Evolutionary conservation across 2,113 vertebrate species (phyloP), one percentile per base, ranked within the genome.

Genomic region (Tilapia sparmanii): DNA sequence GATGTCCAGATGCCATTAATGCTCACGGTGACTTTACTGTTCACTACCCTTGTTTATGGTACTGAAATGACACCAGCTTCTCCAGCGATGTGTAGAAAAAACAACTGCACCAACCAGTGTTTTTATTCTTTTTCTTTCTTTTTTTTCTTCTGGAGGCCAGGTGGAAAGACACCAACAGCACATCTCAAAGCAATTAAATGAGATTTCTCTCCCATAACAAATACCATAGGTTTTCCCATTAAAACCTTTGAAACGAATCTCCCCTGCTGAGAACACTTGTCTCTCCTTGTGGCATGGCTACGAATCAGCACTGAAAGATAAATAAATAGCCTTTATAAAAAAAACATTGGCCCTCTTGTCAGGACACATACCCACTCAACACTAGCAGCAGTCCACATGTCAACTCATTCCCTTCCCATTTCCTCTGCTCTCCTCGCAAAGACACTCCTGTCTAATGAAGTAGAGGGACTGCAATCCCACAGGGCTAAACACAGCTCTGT

Each of bases 241-340:
- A 90, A 92, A 94, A 91, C 84, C 91, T 89, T 88, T 91, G 57
- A 86, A 91, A 90, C 92, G 89, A 86, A 93, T 94, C 93, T 90
- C 15, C 57, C 86, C 83, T 6, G 13, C 90, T 80, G 93, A 93
- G 94, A 91, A 91, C 90, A 91, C 94, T 95, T 91, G 94, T 96
- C 95, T 94, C 87, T 91, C 89, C 92, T 89, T 11, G 68, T 94
- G 92, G 92, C 93, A 92, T 47, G 90, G 90, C 92, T n/a, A 78
- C 61, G 95, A 95, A 96, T 96, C 91, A 94, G 85, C 89, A 81
- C 83, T 93, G 93, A 95, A 89, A 88, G 94, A 90, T 89, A 94
- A 93, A 94, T 96, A 96, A 96, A 96, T 95, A 93, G 94, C 90
- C 89, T 96, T 94, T 93, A 68, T 68, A 68, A 82, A 89, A 93